These are phyloP conservation scores for Nymphalis polychloros DNA, from an alignment of 2,888 invertebrate species.

Conservation along the genomic window DNA sequence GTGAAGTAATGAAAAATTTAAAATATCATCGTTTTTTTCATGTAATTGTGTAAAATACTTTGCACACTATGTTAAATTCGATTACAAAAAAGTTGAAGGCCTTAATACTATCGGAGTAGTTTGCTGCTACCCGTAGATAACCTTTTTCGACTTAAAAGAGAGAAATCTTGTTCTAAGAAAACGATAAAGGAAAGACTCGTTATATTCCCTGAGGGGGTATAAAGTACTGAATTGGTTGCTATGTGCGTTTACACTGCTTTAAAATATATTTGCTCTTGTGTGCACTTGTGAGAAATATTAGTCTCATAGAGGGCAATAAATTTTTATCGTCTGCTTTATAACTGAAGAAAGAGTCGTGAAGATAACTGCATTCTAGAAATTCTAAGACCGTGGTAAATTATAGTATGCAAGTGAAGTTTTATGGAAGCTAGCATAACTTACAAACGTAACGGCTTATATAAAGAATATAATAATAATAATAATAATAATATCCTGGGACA, in stretches of 20 bases:
- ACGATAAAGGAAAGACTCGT: slow-evolving; percentile 11
- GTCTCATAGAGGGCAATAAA: slow-evolving; percentile 10
- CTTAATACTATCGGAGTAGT: background rate
- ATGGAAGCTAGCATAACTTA: background rate
- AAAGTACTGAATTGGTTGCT: slow-evolving; percentile 14
- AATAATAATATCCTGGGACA: no score
- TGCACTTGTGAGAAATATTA: slow-evolving; percentile 14
- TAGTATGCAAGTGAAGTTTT: slow-evolving; percentile 4
- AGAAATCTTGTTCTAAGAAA: slow-evolving; percentile 9
- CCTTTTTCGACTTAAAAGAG: slow-evolving; percentile 7
- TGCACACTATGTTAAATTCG: background rate
- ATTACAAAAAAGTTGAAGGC: background rate
- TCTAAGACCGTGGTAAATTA: background rate
- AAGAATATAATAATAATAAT: no score
- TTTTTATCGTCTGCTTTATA: slow-evolving; percentile 17
- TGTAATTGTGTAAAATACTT: no score
- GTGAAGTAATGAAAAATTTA: no score
- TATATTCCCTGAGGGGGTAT: slow-evolving; percentile 9
- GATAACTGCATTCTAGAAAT: slow-evolving; percentile 13
- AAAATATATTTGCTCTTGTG: slow-evolving; percentile 20
- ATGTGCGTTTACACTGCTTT: slow-evolving; percentile 18
- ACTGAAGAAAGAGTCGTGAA: slow-evolving; percentile 4
- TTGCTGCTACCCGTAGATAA: background rate
- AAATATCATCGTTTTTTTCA: background rate
- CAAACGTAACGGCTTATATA: background rate